Percentiles rank a stretch among this genome's conserved stretches.
Conservation (phyloP, 2,797 vertebrate genomes). For the Melanotaenia parkinsoni region DNA sequence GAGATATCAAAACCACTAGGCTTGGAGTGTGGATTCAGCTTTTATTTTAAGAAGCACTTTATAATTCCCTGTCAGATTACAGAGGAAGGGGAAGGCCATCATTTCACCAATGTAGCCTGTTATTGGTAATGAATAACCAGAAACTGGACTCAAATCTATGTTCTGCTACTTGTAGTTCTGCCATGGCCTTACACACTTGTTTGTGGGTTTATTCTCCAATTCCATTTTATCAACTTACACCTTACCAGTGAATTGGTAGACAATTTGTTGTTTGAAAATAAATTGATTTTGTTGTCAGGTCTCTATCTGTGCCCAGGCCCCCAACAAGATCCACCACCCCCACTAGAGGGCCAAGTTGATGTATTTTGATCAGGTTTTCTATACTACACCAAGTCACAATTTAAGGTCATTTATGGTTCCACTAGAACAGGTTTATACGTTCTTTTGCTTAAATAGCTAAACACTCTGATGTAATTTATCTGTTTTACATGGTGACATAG, state of each 20-base stretch:
- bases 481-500: no score
- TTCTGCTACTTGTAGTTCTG: constrained; percentile 21
- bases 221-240: constrained; percentile 44
- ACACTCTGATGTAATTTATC: no score
- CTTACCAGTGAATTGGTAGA: constrained; percentile 28
- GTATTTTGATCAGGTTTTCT: no score
- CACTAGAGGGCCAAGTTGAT: no score
- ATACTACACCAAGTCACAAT: no score
- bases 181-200: constrained; percentile 17
- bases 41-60: constrained; percentile 74
- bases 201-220: constrained; percentile 24
- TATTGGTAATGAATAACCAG: constrained; percentile 40
- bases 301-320: constrained; percentile 18
- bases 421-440: no score
- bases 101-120: constrained; percentile 47
- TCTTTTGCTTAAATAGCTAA: no score
- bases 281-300: constrained; percentile 44
- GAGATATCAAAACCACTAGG: constrained; percentile 73
- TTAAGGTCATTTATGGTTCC: no score
- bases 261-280: constrained; percentile 46
- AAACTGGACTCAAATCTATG: constrained; percentile 13
- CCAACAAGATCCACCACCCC: no score
- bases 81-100: constrained; percentile 46
- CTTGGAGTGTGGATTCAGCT: constrained; percentile 75
- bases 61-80: constrained; percentile 73